These are phyloP conservation scores for Heterodera carotae DNA, from an alignment of 1,140 invertebrate species.

Conservation along the genomic window DNA sequence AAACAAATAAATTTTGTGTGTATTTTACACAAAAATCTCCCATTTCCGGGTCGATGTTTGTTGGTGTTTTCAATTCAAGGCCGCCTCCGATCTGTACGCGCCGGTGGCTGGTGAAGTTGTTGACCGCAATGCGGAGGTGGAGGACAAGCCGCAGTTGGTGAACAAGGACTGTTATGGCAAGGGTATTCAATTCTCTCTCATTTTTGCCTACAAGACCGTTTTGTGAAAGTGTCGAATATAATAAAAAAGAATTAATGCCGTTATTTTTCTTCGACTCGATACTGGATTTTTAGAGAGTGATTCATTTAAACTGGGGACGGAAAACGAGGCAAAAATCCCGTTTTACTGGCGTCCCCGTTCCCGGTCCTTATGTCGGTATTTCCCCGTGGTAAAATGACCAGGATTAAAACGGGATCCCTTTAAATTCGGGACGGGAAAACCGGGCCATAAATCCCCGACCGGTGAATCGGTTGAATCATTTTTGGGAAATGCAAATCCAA, in stretches of 20 bases:
- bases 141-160: slow-evolving; percentile 81
- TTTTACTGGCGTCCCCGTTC: too few relatives aligned
- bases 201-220: slow-evolving; percentile 16
- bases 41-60: not conserved
- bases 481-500: not conserved
- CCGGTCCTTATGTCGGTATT: too few relatives aligned
- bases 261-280: too few relatives aligned
- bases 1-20: too few relatives aligned
- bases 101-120: slow-evolving; percentile 84
- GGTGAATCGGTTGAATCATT: not conserved
- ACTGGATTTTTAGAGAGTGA: too few relatives aligned
- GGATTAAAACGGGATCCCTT: not conserved
- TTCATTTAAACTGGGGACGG: too few relatives aligned
- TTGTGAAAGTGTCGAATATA: not conserved
- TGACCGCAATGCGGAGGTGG: slow-evolving; percentile 80
- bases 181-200: slow-evolving; percentile 39
- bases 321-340: too few relatives aligned
- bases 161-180: slow-evolving; percentile 91
- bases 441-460: too few relatives aligned
- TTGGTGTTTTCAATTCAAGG: slow-evolving; percentile 26
- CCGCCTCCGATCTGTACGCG: slow-evolving; percentile 86
- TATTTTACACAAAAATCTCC: not conserved
- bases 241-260: too few relatives aligned
- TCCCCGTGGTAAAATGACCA: not conserved
- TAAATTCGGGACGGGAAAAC: too few relatives aligned